These are phyloP conservation scores for Mormyrops attenuatus DNA, from an alignment of 2,797 vertebrate genomes.

Conservation along the genomic window DNA sequence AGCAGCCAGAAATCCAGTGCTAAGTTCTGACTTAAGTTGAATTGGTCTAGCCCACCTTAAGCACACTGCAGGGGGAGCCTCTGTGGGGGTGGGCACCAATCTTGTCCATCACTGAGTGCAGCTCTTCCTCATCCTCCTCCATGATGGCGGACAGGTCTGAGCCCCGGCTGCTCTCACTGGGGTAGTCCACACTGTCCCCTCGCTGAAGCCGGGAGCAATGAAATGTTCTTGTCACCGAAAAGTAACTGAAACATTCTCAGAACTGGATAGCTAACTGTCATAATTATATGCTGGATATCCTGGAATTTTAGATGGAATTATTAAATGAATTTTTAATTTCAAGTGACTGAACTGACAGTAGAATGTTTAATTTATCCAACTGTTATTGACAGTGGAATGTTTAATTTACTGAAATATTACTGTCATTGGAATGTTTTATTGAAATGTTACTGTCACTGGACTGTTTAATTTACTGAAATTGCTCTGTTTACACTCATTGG, in stretches of 20 bases:
- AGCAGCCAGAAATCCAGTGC: not conserved
- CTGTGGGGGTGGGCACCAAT: conserved; percentile 84
- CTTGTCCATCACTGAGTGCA: conserved; percentile 93
- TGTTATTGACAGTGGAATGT: not conserved
- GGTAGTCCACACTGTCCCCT: conserved; percentile 87
- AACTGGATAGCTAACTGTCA: not conserved
- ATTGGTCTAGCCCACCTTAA: conserved; percentile 72
- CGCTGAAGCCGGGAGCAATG: conserved; percentile 70
- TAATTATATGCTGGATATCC: not conserved
- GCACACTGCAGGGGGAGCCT: conserved; percentile 70
- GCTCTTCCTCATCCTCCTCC: conserved; percentile 98
- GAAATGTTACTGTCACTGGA: not conserved
- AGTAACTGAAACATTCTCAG: not conserved
- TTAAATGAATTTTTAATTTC: not conserved
- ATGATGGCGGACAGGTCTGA: conserved; percentile 97
- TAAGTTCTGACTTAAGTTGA: not conserved
- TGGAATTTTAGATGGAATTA: not conserved
- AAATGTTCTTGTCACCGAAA: not conserved
- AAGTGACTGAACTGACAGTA: not conserved
- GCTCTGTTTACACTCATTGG: not conserved
- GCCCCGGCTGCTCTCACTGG: conserved; percentile 93
- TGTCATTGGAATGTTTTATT: not conserved
- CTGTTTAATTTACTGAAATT: not conserved
- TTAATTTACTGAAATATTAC: no score
- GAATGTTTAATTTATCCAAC: not conserved